phyloP scores from a whole-genome alignment of 2,113 vertebrate species.

The Gulo gulo region DNA sequence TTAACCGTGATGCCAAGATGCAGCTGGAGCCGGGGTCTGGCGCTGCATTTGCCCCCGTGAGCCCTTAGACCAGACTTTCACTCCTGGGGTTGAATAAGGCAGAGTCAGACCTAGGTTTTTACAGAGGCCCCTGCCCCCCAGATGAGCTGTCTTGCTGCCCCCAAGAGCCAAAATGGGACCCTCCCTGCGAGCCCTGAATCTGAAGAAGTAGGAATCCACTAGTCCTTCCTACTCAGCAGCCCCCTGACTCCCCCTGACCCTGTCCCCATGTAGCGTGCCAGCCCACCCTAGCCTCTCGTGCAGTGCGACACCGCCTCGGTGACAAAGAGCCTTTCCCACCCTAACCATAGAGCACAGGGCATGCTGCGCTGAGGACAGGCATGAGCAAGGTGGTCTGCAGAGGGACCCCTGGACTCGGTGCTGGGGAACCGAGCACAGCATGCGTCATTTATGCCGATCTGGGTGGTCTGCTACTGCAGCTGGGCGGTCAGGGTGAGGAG shows the following conservation, averaged over 20 bases:
- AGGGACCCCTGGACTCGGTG: neutral
- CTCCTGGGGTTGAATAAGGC: neutral
- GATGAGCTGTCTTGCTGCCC: neutral
- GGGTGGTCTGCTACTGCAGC: neutral
- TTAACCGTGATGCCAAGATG: neutral
- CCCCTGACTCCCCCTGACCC: neutral
- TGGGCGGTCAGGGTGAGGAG: neutral
- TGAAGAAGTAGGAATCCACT: neutral
- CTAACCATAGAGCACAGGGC: neutral
- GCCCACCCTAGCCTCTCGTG: neutral
- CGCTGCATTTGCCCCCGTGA: neutral
- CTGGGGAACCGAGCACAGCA: neutral
- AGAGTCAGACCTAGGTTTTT: neutral
- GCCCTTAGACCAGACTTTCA: neutral
- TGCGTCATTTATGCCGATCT: neutral
- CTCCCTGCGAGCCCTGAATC: neutral
- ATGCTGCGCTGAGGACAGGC: neutral
- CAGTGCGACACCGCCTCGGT: neutral
- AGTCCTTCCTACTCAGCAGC: neutral
- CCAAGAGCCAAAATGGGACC: neutral
- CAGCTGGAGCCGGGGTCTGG: neutral
- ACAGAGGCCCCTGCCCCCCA: neutral
- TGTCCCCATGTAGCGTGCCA: neutral
- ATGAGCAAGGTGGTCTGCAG: neutral
- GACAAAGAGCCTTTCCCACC: neutral